phyloP scores from a whole-genome alignment of 2,797 vertebrate genomes.

The Notamacropus eugenii region DNA sequence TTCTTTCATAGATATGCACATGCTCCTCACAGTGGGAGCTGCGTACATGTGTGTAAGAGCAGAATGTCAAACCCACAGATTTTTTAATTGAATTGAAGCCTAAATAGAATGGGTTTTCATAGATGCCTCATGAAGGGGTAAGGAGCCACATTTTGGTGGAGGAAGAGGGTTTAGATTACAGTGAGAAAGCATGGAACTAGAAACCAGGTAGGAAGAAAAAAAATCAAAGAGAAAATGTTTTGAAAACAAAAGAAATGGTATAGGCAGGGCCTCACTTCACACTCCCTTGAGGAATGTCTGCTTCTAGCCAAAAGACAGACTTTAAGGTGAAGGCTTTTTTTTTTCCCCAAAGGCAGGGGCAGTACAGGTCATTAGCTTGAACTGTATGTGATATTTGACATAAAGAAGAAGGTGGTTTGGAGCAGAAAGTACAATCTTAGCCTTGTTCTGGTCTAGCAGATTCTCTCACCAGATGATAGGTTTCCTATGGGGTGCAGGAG shows the following conservation, averaged over 20 bases:
- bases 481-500: not conserved
- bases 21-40: constrained; percentile 8
- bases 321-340: constrained; percentile 43
- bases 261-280: not conserved
- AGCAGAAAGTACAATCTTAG: constrained; percentile 40
- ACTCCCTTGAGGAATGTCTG: constrained; percentile 25
- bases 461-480: not conserved
- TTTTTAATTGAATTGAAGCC: not conserved
- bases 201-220: constrained; percentile 42
- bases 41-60: not conserved
- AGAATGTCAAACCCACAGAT: not conserved
- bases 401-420: constrained; percentile 67
- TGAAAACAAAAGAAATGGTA: constrained; percentile 64
- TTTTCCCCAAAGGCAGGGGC: constrained; percentile 53
- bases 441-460: constrained; percentile 30
- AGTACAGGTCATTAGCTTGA: constrained; percentile 65
- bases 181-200: not conserved
- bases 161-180: not conserved
- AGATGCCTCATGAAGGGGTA: not conserved
- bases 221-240: constrained; percentile 29
- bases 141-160: not conserved
- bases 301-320: constrained; percentile 58
- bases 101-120: not conserved
- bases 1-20: not conserved
- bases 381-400: constrained; percentile 74